These are phyloP conservation scores for Hypsopygia costalis DNA, from an alignment of 2,888 invertebrate genomes.

Conservation along the genomic window DNA sequence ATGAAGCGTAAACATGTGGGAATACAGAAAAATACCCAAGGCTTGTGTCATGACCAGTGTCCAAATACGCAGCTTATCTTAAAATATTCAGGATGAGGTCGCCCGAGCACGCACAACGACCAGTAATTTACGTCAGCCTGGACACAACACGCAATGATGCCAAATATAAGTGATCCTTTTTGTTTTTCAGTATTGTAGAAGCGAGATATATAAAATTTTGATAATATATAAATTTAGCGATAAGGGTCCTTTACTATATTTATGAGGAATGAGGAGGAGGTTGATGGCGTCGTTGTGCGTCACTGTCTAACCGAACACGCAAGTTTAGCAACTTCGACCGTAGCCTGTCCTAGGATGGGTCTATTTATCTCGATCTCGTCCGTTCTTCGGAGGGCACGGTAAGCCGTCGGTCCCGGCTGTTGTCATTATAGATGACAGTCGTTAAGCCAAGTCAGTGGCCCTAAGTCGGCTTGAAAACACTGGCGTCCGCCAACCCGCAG, in stretches of 20 bases:
- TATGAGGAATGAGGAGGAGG: no score
- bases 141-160: conserved; percentile 61
- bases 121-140: conserved; percentile 57
- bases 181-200: conserved; percentile 9
- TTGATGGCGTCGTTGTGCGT: no score
- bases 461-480: no score
- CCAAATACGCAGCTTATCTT: conserved; percentile 45
- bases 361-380: no score
- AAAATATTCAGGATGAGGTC: conserved; percentile 61
- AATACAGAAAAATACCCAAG: conserved; percentile 34
- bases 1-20: conserved; percentile 44
- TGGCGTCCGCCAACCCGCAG: no score
- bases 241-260: background rate
- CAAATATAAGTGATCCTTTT: conserved; percentile 25
- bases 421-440: no score
- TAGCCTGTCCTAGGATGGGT: no score
- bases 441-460: no score
- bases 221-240: conserved; percentile 1
- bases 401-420: no score
- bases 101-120: conserved; percentile 51
- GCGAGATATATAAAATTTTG: background rate
- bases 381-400: no score
- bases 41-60: conserved; percentile 31
- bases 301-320: no score
- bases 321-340: no score